These are phyloP conservation scores for Sinocyclocheilus grahami DNA, from an alignment of 2,113 vertebrate genomes.

Conservation along the genomic window DNA sequence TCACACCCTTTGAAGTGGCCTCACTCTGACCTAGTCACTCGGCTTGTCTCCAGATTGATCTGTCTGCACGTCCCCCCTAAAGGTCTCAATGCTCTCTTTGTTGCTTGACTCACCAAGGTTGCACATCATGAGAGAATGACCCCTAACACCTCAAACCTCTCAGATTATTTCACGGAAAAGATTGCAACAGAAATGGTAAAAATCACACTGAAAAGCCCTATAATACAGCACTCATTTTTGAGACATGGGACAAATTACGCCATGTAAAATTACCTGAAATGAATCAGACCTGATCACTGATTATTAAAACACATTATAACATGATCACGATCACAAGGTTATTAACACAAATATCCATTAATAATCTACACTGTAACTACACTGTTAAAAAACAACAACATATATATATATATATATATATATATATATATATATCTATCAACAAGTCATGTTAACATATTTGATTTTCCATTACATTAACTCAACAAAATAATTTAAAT, in stretches of 20 bases:
- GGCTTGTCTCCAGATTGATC: conserved; percentile 74
- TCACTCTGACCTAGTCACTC: conserved; percentile 69
- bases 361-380: neutral
- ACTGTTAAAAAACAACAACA: neutral
- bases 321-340: no score
- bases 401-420: no score
- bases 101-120: conserved; percentile 47
- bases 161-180: neutral
- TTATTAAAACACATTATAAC: neutral
- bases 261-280: neutral
- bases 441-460: neutral
- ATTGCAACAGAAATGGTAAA: conserved; percentile 6
- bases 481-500: no score
- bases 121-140: conserved; percentile 48
- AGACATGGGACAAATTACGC: neutral
- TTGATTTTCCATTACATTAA: neutral
- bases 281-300: neutral
- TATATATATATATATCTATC: no score
- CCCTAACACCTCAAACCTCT: conserved; percentile 40
- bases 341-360: neutral
- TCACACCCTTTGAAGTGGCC: conserved; percentile 76
- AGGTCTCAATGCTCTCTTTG: conserved; percentile 63
- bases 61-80: conserved; percentile 66
- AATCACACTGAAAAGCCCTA: neutral
- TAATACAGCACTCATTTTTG: neutral